A percentile compares a stretch with the other conserved stretches of the same genome.
phyloP scores from a whole-genome alignment of 2,797 vertebrate genomes.

The Poecilia gillii region DNA sequence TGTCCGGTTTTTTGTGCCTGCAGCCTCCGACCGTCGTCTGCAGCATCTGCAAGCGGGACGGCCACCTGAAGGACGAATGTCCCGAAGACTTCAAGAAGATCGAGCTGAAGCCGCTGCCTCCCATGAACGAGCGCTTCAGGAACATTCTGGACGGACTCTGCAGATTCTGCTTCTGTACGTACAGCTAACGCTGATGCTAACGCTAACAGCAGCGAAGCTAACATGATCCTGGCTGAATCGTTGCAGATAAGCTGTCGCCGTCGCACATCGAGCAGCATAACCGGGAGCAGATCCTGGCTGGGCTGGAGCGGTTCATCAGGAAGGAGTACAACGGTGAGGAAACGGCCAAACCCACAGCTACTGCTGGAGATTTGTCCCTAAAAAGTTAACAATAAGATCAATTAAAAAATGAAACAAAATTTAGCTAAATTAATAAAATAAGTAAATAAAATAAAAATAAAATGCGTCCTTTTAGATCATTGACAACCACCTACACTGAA shows the following conservation, averaged over 20 bases:
- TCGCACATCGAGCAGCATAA: constrained; percentile 91
- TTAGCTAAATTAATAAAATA: no score
- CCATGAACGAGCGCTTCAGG: constrained; percentile 91
- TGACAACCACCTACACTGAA: no score
- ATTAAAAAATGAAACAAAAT: no score
- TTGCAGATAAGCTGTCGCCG: constrained; percentile 90
- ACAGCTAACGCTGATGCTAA: no score
- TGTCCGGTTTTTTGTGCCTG: not conserved
- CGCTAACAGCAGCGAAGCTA: no score
- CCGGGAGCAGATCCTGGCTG: constrained; percentile 92
- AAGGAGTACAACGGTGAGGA: constrained; percentile 93
- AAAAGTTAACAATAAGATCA: no score
- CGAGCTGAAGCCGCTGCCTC: constrained; percentile 92
- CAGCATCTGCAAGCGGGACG: constrained; percentile 98
- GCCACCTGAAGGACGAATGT: constrained; percentile 96
- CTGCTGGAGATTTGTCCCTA: no score
- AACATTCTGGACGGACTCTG: constrained; percentile 95
- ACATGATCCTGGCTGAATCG: not conserved
- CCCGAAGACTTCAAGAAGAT: constrained; percentile 99
- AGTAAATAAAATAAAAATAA: no score
- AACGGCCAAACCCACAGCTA: no score
- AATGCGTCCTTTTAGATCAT: no score
- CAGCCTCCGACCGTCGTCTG: constrained; percentile 98
- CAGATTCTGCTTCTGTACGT: constrained; percentile 91
- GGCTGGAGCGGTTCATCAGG: constrained; percentile 95